Percentiles rank a stretch among this genome's conserved stretches.
phyloP scores from a whole-genome alignment of 2,888 invertebrate species.

The Drosophila cyrtoloma region DNA sequence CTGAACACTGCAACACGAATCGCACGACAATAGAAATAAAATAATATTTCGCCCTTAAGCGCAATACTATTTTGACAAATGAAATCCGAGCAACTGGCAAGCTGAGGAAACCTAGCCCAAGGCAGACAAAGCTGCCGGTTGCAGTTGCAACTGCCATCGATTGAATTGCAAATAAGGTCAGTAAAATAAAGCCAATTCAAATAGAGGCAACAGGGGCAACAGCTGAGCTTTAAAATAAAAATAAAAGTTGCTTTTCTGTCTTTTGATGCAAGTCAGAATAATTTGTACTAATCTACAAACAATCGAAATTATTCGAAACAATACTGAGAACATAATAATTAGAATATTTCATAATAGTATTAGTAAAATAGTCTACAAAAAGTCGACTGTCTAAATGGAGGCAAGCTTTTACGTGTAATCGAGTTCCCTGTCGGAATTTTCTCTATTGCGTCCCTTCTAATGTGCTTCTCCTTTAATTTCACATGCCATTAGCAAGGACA shows the following conservation, averaged over 20 bases:
- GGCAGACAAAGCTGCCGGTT: conserved; percentile 8
- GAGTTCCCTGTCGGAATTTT: conserved; percentile 29
- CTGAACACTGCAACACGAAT: conserved; percentile 36
- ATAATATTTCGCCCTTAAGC: conserved; percentile 37
- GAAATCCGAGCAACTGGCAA: conserved; percentile 42
- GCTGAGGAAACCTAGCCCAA: background rate
- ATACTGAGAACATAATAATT: background rate
- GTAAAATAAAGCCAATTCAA: conserved; percentile 23
- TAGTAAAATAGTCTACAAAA: background rate
- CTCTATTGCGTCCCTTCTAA: conserved; percentile 11
- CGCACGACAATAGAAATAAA: conserved; percentile 33
- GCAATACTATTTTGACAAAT: conserved; percentile 68
- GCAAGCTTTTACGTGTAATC: background rate
- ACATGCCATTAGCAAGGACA: conserved; percentile 44
- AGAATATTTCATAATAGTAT: background rate
- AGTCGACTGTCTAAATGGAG: background rate
- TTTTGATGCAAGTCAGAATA: background rate
- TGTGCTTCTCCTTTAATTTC: conserved; percentile 32
- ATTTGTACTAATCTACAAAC: background rate
- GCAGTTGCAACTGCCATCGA: conserved; percentile 23
- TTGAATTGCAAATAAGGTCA: conserved; percentile 30
- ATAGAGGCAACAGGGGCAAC: conserved; percentile 9
- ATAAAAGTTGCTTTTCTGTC: background rate
- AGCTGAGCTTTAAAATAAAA: conserved; percentile 9
- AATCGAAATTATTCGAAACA: background rate